Evolutionary conservation across 1,140 invertebrate species (phyloP).

Genomic region (Pogonomyrmex barbatus): DNA sequence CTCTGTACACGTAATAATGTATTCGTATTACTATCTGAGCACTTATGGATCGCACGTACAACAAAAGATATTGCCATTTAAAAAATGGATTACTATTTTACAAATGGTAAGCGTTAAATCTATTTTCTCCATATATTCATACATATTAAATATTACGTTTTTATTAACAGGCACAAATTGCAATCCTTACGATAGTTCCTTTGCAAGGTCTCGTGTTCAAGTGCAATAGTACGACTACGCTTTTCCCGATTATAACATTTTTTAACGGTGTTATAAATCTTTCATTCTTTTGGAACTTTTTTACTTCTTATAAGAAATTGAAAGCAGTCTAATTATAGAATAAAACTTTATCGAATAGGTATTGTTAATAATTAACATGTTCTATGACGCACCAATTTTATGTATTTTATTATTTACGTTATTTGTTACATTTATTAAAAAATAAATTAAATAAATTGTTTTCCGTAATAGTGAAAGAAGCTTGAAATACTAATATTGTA

Average conservation of each 20-base stretch:
- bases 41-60: conserved; percentile 76
- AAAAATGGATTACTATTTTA: conserved; percentile 75
- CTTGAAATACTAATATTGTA: too few species aligned
- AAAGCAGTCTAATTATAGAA: conserved; percentile 21
- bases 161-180: conserved; percentile 87
- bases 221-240: background rate
- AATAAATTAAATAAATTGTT: too few species aligned
- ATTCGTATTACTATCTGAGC: conserved; percentile 80
- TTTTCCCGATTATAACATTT: background rate
- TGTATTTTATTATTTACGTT: too few species aligned
- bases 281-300: conserved; percentile 68
- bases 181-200: conserved; percentile 89
- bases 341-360: background rate
- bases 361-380: background rate
- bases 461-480: too few species aligned
- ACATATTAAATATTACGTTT: conserved; percentile 15
- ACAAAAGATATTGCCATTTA: conserved; percentile 69
- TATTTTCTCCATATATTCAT: background rate
- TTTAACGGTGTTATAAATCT: conserved; percentile 33
- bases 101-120: conserved; percentile 74
- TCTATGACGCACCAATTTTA: too few species aligned
- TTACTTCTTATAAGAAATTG: conserved; percentile 60
- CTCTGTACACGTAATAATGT: conserved; percentile 82
- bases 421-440: too few species aligned
- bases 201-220: conserved; percentile 52